Conservation (phyloP, 2,888 invertebrate genomes). For the Thecocarcelia acutangulata region DNA sequence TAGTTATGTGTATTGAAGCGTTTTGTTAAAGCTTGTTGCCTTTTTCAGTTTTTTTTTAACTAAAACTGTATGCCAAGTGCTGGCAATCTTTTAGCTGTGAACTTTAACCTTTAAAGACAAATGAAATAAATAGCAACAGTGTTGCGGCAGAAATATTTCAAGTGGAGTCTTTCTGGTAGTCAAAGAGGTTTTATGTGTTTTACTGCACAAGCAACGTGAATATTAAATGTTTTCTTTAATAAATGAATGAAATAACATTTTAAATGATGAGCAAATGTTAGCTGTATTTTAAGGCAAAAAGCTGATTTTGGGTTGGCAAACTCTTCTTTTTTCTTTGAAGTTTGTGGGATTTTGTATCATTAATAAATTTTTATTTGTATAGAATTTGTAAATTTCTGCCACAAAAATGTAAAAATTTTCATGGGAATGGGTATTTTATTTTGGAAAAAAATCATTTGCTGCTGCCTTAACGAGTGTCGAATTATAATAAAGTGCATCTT, state of each 20-base stretch:
- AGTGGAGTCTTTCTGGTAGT: constrained; percentile 6
- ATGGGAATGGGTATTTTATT: constrained; percentile 40
- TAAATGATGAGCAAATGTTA: constrained; percentile 59
- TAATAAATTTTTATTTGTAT: constrained; percentile 52
- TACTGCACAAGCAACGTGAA: constrained; percentile 46
- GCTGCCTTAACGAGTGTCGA: constrained; percentile 5
- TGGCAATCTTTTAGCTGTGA: constrained; percentile 29
- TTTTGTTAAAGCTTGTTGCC: constrained; percentile 27
- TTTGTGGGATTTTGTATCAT: constrained; percentile 62
- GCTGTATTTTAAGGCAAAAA: not conserved
- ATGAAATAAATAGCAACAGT: constrained; percentile 25
- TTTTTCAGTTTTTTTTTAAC: not conserved
- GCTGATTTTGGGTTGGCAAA: constrained; percentile 22
- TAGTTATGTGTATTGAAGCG: constrained; percentile 52
- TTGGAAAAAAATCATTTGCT: not conserved
- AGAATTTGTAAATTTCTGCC: constrained; percentile 48
- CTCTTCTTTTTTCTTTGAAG: constrained; percentile 15
- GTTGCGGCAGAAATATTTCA: not conserved
- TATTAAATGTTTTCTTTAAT: constrained; percentile 57
- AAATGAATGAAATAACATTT: constrained; percentile 61
- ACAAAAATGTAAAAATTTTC: constrained; percentile 47
- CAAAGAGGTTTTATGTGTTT: not conserved
- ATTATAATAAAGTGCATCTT: constrained; percentile 31
- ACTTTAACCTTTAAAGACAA: constrained; percentile 52
- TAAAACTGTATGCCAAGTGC: constrained; percentile 35